Evolutionary conservation across 92 coral and sea anemone species (phyloP).

Genomic region (Desmophyllum pertusum): DNA sequence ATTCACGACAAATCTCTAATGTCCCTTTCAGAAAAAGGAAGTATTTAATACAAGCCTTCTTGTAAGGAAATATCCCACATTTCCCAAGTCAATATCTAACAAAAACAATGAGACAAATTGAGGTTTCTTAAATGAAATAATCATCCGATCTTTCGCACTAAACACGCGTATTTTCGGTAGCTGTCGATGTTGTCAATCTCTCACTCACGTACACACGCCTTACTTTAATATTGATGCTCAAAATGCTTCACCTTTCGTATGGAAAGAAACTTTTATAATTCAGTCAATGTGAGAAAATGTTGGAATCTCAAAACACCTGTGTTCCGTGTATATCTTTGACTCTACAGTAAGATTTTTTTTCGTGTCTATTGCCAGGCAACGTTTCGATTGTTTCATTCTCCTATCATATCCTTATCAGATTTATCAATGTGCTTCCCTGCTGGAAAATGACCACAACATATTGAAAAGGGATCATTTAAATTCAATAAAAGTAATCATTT

Average conservation of each 20-base stretch:
- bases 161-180: constrained; percentile 11
- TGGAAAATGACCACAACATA: constrained; percentile 45
- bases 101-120: not conserved
- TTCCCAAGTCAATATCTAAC: not conserved
- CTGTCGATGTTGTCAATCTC: constrained; percentile 2
- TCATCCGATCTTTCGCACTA: not conserved
- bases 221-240: not conserved
- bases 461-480: constrained; percentile 31
- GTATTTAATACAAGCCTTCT: not conserved
- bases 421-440: constrained; percentile 25
- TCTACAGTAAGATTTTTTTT: not conserved
- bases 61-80: not conserved
- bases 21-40: not conserved
- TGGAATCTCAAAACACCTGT: not conserved
- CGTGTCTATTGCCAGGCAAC: constrained; percentile 15
- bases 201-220: not conserved
- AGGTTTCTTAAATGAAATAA: not conserved
- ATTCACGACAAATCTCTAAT: not conserved
- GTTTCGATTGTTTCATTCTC: not conserved
- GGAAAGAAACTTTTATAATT: too few species aligned
- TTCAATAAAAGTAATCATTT: constrained; percentile 42
- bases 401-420: constrained; percentile 18
- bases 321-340: not conserved
- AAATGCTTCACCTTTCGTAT: not conserved
- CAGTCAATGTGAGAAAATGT: not conserved